phyloP scores from a whole-genome alignment of 2,888 invertebrate species.

The Lymantria dispar region DNA sequence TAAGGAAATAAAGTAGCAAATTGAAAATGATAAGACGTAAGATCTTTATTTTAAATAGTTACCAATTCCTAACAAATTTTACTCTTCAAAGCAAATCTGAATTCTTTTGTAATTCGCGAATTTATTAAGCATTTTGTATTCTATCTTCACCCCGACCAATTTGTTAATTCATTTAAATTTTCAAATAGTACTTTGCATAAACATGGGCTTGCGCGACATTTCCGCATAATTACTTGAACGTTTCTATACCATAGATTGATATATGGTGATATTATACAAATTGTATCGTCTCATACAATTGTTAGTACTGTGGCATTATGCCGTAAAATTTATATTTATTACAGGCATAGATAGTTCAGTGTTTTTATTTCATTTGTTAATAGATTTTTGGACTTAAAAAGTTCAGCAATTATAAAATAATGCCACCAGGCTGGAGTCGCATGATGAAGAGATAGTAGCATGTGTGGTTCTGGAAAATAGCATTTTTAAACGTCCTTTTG shows the following conservation, averaged over 20 bases:
- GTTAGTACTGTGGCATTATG: conserved; percentile 45
- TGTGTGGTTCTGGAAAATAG: too few relatives aligned
- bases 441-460: too few relatives aligned
- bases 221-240: conserved; percentile 49
- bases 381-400: neutral
- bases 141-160: conserved; percentile 42
- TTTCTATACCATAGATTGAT: conserved; percentile 58
- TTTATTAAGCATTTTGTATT: too few relatives aligned
- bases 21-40: too few relatives aligned
- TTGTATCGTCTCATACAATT: conserved; percentile 44
- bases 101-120: too few relatives aligned
- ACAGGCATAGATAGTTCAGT: neutral
- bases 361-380: neutral
- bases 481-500: too few relatives aligned
- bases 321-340: conserved; percentile 54
- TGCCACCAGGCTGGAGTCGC: too few relatives aligned
- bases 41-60: too few relatives aligned
- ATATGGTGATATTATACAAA: conserved; percentile 73
- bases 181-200: conserved; percentile 66
- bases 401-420: too few relatives aligned
- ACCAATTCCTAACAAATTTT: too few relatives aligned
- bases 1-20: too few relatives aligned
- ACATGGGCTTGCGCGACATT: conserved; percentile 62
- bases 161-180: conserved; percentile 52
- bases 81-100: too few relatives aligned